Evolutionary conservation across 64 coral and sea anemone genomes (phyloP), one percentile per base, ranked within the genome.

Genomic region (Actinia equina): DNA sequence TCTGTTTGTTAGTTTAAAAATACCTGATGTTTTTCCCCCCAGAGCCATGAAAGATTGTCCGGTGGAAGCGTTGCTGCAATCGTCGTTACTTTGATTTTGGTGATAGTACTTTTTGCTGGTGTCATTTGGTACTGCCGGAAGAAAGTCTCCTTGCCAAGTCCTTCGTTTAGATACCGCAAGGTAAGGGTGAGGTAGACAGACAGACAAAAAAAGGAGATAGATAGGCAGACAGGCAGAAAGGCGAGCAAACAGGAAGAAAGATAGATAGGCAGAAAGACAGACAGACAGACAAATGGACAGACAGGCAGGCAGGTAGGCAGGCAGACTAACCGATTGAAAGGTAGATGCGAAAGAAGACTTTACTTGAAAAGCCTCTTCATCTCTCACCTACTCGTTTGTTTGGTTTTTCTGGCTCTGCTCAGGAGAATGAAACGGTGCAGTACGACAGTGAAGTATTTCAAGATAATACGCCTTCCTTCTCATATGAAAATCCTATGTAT

Each of bases 141-240:
- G 55, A 91, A 86, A 54, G 77, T 20, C 22, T 17, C 12, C 17
- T 17, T 80, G 19, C 83, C 83, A 86, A 62, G 60, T 18, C 22
- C 82, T 37, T 67, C 89, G 6, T 86, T 79, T 22, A 81, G 78
- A 81, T 91, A 91, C 23, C 83, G 74, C 55, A 91, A 91, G 89
- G 89, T 91, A 43, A 69, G 23, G 14, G 44, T 44, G 5, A 79
- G 59, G 18, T 16, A 65, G 62, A 23, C 19, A 23, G 62, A n/a
- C 6, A 22, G 60, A 18, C 60, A 63, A 19, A 16, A 17, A 19
- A 20, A 16, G 12, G n/a, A 77, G 23, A 30, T 8, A 77, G 26
- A 77, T 13, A 77, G 11, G 58, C 58, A 17, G 4, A 17, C 58
- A 60, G 59, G 17, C 59, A 17, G 15, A 19, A 15, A 19, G 59